Evolutionary conservation across 2,113 vertebrate species (phyloP), one percentile per base, ranked within the genome.

Genomic region (Xyliphius kryptos): DNA sequence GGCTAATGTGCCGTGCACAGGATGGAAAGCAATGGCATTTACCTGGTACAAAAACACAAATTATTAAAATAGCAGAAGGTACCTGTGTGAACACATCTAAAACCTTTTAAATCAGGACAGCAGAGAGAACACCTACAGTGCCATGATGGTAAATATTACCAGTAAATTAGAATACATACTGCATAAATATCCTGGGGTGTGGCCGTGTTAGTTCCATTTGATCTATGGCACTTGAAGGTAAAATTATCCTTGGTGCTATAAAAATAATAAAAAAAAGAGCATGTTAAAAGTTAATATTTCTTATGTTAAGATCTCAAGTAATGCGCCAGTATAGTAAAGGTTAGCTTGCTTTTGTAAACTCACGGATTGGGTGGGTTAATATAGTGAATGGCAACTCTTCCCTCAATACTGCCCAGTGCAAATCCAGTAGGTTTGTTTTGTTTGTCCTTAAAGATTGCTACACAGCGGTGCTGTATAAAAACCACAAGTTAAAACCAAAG

Each of bases 381-480:
- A 55, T 99, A 99, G 76, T 99, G 96, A 78, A 99, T 99, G 48
- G 96, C 96, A 60, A 99, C 96, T 80, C 96, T 80, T 11, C 96
- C 96, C 81, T 99, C 96, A 9, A 99, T 99, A 65, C 96, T 98
- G 60, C 96, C 96, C 76, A 99, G 85, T 14, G 96, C 96, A 85
- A 99, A 99, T 12, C 96, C 96, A 6, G 96, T 99, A 0, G 96
- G 96, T 72, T 99, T 99, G 82, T 96, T 98, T 81, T 97, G 95
- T 77, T 99, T 99, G 84, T 99, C 96, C 85, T 95, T 97, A 80
- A 99, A 99, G 81, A 99, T 97, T 63, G 95, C 94, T 47, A 97
- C 95, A 76, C 96, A 99, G 14, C 96, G 94, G 73, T 98, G 95
- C 96, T 99, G n/a, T n/a, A n/a, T n/a, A n/a, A n/a, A n/a, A n/a